phyloP scores from a whole-genome alignment of 2,797 vertebrate genomes.

The Argya squamiceps region DNA sequence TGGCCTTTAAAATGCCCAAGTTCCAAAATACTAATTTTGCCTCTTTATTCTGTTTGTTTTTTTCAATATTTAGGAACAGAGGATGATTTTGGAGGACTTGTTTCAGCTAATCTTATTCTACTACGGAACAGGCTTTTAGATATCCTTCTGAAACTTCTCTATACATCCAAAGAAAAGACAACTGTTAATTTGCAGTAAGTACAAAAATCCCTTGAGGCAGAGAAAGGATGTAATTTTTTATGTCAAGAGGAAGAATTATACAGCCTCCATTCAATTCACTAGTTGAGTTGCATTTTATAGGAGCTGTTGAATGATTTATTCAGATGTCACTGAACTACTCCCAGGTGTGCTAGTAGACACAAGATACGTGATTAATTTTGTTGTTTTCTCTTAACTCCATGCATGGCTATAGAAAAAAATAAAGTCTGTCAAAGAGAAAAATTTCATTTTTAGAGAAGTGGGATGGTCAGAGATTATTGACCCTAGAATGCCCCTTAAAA shows the following conservation, averaged over 20 bases:
- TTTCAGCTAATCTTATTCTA: constrained; percentile 93
- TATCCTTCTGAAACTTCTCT: constrained; percentile 91
- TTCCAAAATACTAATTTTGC: background rate
- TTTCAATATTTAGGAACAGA: constrained; percentile 81
- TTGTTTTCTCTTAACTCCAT: background rate
- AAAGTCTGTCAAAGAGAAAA: background rate
- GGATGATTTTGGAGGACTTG: constrained; percentile 92
- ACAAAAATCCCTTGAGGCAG: background rate
- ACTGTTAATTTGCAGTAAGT: constrained; percentile 93
- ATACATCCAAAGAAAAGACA: constrained; percentile 93
- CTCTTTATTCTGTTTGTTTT: no score
- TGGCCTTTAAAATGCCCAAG: background rate
- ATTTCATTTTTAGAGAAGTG: accelerated
- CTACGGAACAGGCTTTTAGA: constrained; percentile 93
- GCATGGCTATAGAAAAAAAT: background rate
- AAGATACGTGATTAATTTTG: background rate
- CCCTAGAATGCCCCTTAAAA: background rate
- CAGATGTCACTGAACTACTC: background rate
- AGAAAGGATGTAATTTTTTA: background rate
- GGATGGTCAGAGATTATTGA: background rate
- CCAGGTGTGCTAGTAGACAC: background rate
- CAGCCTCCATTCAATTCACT: background rate
- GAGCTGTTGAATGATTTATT: background rate
- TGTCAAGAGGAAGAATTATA: background rate
- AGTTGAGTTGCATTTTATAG: background rate